Percentiles rank a stretch among this genome's conserved stretches.
Evolutionary conservation across 1,140 invertebrate genomes (phyloP).

Genomic region (Atta cephalotes): DNA sequence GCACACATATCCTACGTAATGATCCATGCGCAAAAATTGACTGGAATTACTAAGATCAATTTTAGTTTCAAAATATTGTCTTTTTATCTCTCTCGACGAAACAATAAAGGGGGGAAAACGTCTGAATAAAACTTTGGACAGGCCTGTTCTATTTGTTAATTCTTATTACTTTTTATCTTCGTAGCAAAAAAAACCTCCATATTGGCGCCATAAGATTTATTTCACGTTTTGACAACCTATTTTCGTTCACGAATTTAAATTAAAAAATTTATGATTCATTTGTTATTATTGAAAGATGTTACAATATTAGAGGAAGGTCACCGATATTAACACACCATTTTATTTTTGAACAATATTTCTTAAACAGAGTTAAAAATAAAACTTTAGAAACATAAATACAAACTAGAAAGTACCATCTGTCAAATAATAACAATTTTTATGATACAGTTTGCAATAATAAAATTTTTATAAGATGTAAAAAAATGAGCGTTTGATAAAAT

Average conservation of each 20-base stretch:
- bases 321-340: too few relatives aligned
- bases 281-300: neutral
- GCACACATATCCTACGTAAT: neutral
- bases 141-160: neutral
- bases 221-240: neutral
- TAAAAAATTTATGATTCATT: neutral
- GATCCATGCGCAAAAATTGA: neutral
- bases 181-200: neutral
- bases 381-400: too few relatives aligned
- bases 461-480: too few relatives aligned
- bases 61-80: neutral
- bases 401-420: too few relatives aligned
- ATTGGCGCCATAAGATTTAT: neutral
- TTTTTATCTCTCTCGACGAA: neutral
- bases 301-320: neutral
- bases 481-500: too few relatives aligned
- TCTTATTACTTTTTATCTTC: neutral
- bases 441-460: too few relatives aligned
- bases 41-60: neutral
- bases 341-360: too few relatives aligned
- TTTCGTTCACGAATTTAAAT: neutral
- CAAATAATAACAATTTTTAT: too few relatives aligned
- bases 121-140: neutral
- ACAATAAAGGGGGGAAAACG: neutral
- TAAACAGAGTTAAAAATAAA: too few relatives aligned